Base-by-base conservation (phyloP, 2,888 invertebrate species). In the Tethea ocularis region DNA sequence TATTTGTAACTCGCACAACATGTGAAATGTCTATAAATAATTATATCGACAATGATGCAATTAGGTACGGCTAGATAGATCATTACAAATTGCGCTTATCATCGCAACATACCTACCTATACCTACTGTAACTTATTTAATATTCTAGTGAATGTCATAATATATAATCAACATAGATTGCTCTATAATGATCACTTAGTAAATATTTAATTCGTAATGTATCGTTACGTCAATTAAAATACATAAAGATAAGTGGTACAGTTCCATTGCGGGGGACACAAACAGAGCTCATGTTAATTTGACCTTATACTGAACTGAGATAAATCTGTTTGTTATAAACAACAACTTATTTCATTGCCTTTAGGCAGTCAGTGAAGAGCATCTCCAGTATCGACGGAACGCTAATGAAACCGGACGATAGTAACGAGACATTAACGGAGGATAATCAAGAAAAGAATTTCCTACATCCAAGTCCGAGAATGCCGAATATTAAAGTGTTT, bases 401-500 rank as follows among this genome's bases (percentile, higher is more conserved):
- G 72, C 87, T 84, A 79, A 91, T 91, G 91, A 85, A 78, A 83
- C 74, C 85, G 56, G 79, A 82, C 68, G 74, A 78, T 61, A 76
- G 67, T 57, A 67, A 75, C 67, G 78, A 78, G 58, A 71, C 68
- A 53, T 61, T 67, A 15, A 63, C 64, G 54, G 71, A 77, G 69
- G 68, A 75, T 58, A 68, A 67, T 62, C 64, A 67, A 56, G 69
- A 72, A 62, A 72, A 59, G 59, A 72, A 71, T 56, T 79, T 84
- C 60, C 76, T 72, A 20, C 79, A 84, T 60, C 85, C 84, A 58
- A 80, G 83, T 63, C 78, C 85, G 59, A 93, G 94, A 94, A 99
- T 99, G 99, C 99, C 99, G 79, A 99, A 99, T 93, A 99, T 99
- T 80, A 99, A 99, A 95, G 97, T 99, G 74, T 99, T 99, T 93